phyloP scores from a whole-genome alignment of 2,888 invertebrate species.

The Luperina testacea region DNA sequence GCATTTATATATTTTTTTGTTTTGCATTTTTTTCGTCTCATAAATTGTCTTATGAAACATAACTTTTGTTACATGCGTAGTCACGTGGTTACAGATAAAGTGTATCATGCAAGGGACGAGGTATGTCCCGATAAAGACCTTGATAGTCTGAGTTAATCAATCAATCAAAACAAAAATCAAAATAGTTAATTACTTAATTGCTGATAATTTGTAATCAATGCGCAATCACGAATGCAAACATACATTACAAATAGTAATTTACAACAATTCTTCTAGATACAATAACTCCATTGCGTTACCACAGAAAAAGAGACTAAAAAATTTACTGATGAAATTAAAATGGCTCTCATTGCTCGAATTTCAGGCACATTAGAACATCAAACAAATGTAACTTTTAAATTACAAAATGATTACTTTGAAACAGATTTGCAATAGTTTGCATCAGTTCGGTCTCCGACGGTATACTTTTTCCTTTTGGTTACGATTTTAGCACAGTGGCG shows the following conservation, averaged over 20 bases:
- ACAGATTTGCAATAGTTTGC: constrained; percentile 48
- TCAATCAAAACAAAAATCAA: neutral
- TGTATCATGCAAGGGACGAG: neutral
- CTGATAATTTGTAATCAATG: neutral
- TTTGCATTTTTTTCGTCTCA: neutral
- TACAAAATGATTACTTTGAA: constrained; percentile 37
- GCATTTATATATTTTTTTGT: neutral
- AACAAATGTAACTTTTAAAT: constrained; percentile 29
- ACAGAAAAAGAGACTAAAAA: neutral
- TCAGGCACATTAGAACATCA: constrained; percentile 38
- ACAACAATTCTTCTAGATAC: neutral
- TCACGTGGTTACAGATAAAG: neutral
- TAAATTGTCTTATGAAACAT: neutral
- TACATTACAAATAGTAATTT: neutral
- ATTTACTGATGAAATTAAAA: constrained; percentile 9
- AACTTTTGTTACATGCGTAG: neutral
- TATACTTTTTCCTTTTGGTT: constrained; percentile 25
- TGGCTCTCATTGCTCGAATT: constrained; percentile 19
- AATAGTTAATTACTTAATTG: neutral
- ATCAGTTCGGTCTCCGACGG: constrained; percentile 20
- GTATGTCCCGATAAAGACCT: neutral
- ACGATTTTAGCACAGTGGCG: constrained; percentile 7
- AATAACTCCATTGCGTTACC: constrained; percentile 10
- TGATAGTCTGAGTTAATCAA: neutral
- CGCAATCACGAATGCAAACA: constrained; percentile 8